Evolutionary conservation across 1,140 invertebrate species (phyloP).

Genomic region (Globodera rostochiensis): DNA sequence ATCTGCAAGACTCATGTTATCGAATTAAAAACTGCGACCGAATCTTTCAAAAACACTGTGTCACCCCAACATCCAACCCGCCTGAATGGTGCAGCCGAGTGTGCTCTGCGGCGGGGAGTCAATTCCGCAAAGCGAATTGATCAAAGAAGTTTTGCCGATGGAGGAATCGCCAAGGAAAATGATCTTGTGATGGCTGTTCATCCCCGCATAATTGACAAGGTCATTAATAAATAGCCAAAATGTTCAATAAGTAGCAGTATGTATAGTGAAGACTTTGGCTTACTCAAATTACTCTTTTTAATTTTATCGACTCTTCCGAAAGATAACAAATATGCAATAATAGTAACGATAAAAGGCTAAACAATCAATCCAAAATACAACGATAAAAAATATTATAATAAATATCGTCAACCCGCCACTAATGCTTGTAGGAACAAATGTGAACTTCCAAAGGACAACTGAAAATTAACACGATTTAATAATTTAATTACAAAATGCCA

Average conservation of each 20-base stretch:
- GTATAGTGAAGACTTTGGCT: background rate
- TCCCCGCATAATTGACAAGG: background rate
- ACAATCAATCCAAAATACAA: background rate
- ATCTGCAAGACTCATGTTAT: conserved; percentile 33
- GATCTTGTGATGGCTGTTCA: conserved; percentile 25
- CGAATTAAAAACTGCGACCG: background rate
- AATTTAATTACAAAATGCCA: background rate
- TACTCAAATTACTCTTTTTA: too few species aligned
- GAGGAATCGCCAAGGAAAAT: conserved; percentile 50
- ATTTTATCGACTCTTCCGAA: background rate
- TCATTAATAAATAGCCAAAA: too few species aligned
- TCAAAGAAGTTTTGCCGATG: conserved; percentile 52
- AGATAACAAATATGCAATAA: background rate
- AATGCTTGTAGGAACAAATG: conserved; percentile 29
- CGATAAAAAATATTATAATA: background rate
- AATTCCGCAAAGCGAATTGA: conserved; percentile 49
- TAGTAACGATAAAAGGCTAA: background rate
- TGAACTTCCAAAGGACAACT: conserved; percentile 22
- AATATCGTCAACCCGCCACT: background rate
- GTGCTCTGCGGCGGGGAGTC: conserved; percentile 49
- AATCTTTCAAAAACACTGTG: background rate
- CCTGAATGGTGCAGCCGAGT: conserved; percentile 50
- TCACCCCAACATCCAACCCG: conserved; percentile 18
- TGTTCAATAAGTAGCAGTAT: background rate
- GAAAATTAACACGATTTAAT: background rate